phyloP scores from a whole-genome alignment of 2,113 vertebrate genomes.

The Corvus hawaiiensis region DNA sequence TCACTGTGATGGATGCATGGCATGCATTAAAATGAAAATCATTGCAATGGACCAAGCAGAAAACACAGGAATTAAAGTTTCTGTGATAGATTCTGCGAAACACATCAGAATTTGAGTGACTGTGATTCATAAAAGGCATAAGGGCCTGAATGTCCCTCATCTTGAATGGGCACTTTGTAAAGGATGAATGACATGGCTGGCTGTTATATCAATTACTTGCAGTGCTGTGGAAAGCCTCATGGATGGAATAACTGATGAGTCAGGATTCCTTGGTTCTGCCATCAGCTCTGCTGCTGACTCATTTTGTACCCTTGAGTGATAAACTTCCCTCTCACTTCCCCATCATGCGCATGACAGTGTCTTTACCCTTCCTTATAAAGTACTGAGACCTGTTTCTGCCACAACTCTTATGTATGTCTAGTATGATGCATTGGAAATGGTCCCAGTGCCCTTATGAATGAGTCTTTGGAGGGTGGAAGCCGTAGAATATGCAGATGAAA shows the following conservation, averaged over 20 bases:
- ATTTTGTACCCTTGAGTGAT: background rate
- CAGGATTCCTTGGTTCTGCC: background rate
- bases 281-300: slow-evolving; percentile 17
- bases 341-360: background rate
- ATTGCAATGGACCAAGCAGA: background rate
- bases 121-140: background rate
- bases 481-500: background rate
- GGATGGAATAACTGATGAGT: slow-evolving; percentile 2
- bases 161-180: background rate
- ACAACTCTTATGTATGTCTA: background rate
- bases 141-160: background rate
- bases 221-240: background rate
- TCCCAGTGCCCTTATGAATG: background rate
- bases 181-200: background rate
- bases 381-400: background rate
- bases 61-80: background rate
- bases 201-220: background rate
- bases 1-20: background rate
- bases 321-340: background rate
- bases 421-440: background rate
- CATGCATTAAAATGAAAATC: background rate
- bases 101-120: background rate
- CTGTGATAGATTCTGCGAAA: background rate
- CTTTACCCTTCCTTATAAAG: background rate
- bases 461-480: background rate